phyloP scores from a whole-genome alignment of 2,797 vertebrate genomes.

The Eospalax fontanierii region DNA sequence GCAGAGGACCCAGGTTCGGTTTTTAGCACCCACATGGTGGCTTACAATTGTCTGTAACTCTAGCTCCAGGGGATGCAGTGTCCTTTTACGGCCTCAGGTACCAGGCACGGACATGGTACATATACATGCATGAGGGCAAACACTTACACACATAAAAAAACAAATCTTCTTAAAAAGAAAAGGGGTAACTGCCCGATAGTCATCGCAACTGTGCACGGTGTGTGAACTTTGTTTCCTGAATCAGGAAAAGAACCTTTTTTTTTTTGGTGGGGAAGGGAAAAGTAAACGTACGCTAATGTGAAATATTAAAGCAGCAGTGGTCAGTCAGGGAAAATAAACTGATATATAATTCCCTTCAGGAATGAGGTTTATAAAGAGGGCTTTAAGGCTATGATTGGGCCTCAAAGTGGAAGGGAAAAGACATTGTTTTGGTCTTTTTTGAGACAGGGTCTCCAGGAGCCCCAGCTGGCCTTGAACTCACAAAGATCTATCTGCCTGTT shows the following conservation, averaged over 20 bases:
- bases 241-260: background rate
- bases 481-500: no score
- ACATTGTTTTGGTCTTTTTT: no score
- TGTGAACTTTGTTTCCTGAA: conserved; percentile 26
- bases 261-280: background rate
- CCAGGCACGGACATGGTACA: background rate
- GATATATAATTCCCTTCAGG: background rate
- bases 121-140: background rate
- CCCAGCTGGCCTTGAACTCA: no score
- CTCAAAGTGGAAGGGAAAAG: no score
- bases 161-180: background rate
- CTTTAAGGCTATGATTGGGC: no score
- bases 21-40: background rate
- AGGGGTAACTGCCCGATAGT: no score
- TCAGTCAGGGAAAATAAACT: background rate
- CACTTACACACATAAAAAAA: background rate
- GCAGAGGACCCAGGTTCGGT: background rate
- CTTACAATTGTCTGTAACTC: background rate
- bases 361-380: background rate
- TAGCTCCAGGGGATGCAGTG: background rate
- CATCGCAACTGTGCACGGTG: no score
- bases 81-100: background rate
- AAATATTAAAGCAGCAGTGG: no score
- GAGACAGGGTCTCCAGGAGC: no score
- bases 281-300: no score